Evolutionary conservation across 2,888 invertebrate genomes (phyloP).

Genomic region (Athripsodes cinereus): DNA sequence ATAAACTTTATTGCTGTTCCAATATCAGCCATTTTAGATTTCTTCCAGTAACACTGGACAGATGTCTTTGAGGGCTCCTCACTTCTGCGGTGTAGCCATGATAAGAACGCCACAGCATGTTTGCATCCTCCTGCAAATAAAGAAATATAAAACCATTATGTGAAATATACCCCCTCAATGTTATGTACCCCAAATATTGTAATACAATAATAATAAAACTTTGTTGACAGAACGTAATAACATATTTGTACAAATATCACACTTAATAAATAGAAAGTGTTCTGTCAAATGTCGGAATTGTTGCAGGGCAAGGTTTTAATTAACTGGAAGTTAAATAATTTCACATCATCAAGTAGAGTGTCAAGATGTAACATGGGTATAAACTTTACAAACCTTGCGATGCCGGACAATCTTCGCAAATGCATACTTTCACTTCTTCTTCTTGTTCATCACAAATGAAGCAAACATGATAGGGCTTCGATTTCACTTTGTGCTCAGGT

Average conservation of each 20-base stretch:
- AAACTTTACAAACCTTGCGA: slow-evolving; percentile 4
- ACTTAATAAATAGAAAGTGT: no score
- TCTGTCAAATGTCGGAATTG: no score
- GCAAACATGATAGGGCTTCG: slow-evolving; percentile 20
- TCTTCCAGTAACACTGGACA: neutral
- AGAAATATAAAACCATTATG: neutral
- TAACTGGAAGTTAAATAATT: no score
- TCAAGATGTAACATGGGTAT: neutral
- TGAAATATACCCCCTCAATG: neutral
- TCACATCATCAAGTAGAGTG: neutral
- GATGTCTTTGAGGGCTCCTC: slow-evolving; percentile 3
- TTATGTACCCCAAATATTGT: neutral
- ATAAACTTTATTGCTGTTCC: neutral
- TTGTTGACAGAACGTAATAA: no score
- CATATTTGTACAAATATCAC: no score
- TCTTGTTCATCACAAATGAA: slow-evolving; percentile 21
- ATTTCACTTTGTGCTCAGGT: slow-evolving; percentile 28
- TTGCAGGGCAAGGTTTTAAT: no score
- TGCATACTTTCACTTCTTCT: neutral
- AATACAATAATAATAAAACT: no score
- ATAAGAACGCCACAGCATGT: slow-evolving; percentile 6
- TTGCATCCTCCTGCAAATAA: slow-evolving; percentile 2
- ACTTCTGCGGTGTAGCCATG: no score
- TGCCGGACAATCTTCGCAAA: slow-evolving; percentile 12
- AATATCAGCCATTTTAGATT: slow-evolving; percentile 1